A percentile compares a stretch with the other conserved stretches of the same genome.
Evolutionary conservation across 2,113 vertebrate species (phyloP).

Genomic region (Tetraodon nigroviridis): DNA sequence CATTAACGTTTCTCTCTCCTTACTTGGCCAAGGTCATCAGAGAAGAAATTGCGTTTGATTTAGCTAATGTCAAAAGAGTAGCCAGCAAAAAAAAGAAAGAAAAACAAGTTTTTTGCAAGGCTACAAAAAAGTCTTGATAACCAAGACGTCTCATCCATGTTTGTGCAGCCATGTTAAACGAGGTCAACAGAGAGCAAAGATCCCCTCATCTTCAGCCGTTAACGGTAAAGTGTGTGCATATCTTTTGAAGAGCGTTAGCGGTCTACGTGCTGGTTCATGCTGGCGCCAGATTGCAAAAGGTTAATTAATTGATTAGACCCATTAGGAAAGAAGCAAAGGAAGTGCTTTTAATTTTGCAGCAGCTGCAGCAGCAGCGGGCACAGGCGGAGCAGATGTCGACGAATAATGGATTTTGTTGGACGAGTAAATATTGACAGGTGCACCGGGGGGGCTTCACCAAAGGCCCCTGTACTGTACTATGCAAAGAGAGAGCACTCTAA

Average conservation of each 20-base stretch:
- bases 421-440: conserved; percentile 76
- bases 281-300: conserved; percentile 48
- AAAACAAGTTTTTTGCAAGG: no score
- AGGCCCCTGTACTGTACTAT: not conserved
- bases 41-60: no score
- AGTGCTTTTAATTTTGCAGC: conserved; percentile 63
- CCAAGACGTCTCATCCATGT: no score
- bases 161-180: no score
- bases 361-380: conserved; percentile 42
- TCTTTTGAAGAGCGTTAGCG: conserved; percentile 51
- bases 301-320: conserved; percentile 71
- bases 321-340: conserved; percentile 66
- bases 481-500: conserved; percentile 53
- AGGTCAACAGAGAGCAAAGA: no score
- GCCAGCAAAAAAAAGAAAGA: conserved; percentile 13
- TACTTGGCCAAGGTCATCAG: conserved; percentile 34
- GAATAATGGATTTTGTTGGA: conserved; percentile 70
- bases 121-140: conserved; percentile 48
- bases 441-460: conserved; percentile 27
- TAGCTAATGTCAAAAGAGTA: no score
- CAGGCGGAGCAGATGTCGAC: conserved; percentile 64
- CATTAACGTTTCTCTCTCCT: conserved; percentile 35
- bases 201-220: no score
- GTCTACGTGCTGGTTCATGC: conserved; percentile 54
- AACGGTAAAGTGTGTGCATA: not conserved